A percentile compares a stretch with the other conserved stretches of the same genome.
These are phyloP conservation scores for Hippocampus mohnikei DNA, from an alignment of 2,113 vertebrate genomes.

Conservation along the genomic window DNA sequence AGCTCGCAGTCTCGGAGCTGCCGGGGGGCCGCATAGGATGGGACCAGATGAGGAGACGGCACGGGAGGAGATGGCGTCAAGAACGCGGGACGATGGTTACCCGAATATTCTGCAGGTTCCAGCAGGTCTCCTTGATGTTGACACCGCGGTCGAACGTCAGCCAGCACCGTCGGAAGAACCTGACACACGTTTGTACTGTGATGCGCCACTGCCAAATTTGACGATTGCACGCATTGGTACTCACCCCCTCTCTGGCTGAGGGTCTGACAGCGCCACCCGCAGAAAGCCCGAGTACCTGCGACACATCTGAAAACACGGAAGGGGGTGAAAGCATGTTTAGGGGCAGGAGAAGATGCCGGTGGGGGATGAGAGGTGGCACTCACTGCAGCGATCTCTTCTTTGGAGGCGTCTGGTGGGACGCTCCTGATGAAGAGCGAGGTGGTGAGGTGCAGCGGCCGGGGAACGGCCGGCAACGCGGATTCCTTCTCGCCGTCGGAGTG, in stretches of 20 bases:
- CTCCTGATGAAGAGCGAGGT: slow-evolving; percentile 87
- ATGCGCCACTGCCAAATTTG: not conserved
- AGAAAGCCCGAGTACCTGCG: slow-evolving; percentile 85
- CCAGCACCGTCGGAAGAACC: slow-evolving; percentile 88
- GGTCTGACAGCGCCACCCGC: slow-evolving; percentile 86
- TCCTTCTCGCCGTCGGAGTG: slow-evolving; percentile 62
- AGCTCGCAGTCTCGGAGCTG: slow-evolving; percentile 87
- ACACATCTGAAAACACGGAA: slow-evolving; percentile 72
- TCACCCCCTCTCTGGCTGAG: slow-evolving; percentile 84
- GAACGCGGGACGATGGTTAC: slow-evolving; percentile 51
- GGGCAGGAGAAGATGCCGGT: not conserved
- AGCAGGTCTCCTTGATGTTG: slow-evolving; percentile 91
- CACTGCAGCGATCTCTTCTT: slow-evolving; percentile 85
- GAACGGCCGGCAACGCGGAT: slow-evolving; percentile 56
- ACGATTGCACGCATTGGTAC: not conserved
- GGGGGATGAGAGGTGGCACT: slow-evolving; percentile 30
- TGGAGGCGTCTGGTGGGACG: slow-evolving; percentile 83
- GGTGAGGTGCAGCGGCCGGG: slow-evolving; percentile 86
- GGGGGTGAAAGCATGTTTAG: not conserved
- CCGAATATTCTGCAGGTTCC: slow-evolving; percentile 88
- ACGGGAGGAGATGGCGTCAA: not conserved
- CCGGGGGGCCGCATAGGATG: not conserved
- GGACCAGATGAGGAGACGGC: not conserved
- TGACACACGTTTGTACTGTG: slow-evolving; percentile 32
- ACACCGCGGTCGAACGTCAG: slow-evolving; percentile 87